Percentiles rank a stretch among this genome's conserved stretches.
Evolutionary conservation across 2,797 vertebrate species (phyloP).

Genomic region (Ptychadena robeensis): DNA sequence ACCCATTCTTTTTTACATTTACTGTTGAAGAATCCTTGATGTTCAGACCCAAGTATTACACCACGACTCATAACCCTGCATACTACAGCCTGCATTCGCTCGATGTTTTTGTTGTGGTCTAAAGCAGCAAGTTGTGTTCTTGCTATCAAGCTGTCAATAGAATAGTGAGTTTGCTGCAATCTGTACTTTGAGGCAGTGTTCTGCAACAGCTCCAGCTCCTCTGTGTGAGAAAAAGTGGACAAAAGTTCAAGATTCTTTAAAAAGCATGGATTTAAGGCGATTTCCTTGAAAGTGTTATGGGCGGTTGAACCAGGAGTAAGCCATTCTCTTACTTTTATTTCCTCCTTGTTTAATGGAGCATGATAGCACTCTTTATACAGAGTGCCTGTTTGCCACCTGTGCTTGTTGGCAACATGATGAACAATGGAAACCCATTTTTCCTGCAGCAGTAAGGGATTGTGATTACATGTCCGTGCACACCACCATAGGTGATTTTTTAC

Average conservation of each 20-base stretch:
- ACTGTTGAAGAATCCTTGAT: background rate
- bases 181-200: background rate
- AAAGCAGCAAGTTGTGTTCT: background rate
- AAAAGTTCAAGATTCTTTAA: background rate
- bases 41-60: background rate
- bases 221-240: background rate
- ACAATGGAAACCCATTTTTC: slow-evolving; percentile 1
- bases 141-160: background rate
- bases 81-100: background rate
- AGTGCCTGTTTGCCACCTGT: background rate
- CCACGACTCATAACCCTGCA: background rate
- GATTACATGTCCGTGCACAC: background rate
- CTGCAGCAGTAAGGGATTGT: background rate
- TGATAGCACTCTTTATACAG: background rate
- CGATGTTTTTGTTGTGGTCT: background rate
- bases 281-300: background rate
- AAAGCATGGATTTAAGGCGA: background rate
- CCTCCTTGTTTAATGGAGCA: background rate
- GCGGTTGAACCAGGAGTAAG: background rate
- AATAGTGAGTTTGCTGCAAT: background rate
- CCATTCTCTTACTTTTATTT: background rate
- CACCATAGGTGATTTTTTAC: slow-evolving; percentile 21
- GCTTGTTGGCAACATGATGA: background rate
- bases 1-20: background rate
- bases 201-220: background rate